Evolutionary conservation across 37 sponge, comb jelly and placozoan genomes (phyloP).

Genomic region (Ephydatia muelleri): DNA sequence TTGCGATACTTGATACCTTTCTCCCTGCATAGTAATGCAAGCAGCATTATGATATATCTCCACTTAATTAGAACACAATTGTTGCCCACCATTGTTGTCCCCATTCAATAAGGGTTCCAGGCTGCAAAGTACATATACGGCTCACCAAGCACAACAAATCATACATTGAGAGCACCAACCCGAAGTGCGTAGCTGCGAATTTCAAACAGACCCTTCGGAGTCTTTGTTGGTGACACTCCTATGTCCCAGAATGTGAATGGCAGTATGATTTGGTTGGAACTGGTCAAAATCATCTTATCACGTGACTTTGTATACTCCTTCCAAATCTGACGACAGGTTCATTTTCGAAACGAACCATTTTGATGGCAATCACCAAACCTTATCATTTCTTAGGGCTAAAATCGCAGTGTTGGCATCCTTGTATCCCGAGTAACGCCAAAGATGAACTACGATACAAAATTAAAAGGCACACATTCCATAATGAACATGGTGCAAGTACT

Average conservation of each 20-base stretch:
- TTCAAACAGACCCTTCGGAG: constrained; percentile 66
- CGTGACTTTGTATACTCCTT: constrained; percentile 22
- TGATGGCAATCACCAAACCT: constrained; percentile 29
- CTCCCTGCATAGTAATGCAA: constrained; percentile 33
- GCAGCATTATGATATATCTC: background rate
- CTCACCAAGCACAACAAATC: background rate
- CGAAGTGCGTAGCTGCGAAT: constrained; percentile 77
- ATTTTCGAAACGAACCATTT: background rate
- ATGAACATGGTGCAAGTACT: constrained; percentile 25
- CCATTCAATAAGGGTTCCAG: constrained; percentile 89
- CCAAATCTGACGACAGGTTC: constrained; percentile 53
- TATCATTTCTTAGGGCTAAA: constrained; percentile 24
- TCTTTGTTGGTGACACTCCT: constrained; percentile 13
- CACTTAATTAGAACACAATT: background rate
- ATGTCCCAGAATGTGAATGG: constrained; percentile 89
- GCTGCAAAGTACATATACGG: constrained; percentile 28
- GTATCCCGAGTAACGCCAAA: constrained; percentile 60
- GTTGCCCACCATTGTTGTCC: constrained; percentile 74
- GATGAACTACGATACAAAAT: constrained; percentile 37
- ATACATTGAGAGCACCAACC: constrained; percentile 11
- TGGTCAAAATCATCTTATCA: constrained; percentile 36
- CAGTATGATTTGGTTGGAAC: constrained; percentile 65
- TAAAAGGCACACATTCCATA: background rate
- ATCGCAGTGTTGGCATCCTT: constrained; percentile 12
- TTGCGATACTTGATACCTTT: constrained; percentile 74